A percentile compares a stretch with the other conserved stretches of the same genome.
phyloP scores from a whole-genome alignment of 2,888 invertebrate genomes.

The Trilocha varians region DNA sequence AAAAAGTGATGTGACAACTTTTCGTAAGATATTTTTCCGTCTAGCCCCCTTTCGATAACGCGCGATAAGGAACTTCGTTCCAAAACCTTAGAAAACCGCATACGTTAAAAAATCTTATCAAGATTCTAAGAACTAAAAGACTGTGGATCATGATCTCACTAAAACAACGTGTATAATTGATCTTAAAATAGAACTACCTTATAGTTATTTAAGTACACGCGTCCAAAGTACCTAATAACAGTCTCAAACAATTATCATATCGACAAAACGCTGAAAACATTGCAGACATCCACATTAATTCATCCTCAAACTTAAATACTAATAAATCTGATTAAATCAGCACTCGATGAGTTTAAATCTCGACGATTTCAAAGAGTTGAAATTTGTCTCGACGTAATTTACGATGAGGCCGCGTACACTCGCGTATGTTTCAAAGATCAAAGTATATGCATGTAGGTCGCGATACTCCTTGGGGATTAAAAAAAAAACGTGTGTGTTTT shows the following conservation, averaged over 20 bases:
- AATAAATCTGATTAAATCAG: conserved; percentile 58
- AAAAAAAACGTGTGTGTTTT: conserved; percentile 55
- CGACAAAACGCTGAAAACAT: conserved; percentile 31
- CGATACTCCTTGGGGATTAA: conserved; percentile 43
- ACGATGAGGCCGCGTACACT: conserved; percentile 30
- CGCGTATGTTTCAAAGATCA: conserved; percentile 38
- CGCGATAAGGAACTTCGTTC: too few relatives aligned
- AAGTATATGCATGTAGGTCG: conserved; percentile 54
- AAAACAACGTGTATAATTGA: too few relatives aligned
- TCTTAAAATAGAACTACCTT: too few relatives aligned
- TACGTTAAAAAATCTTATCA: too few relatives aligned
- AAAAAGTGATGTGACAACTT: too few relatives aligned
- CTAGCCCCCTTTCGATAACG: too few relatives aligned
- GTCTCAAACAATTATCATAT: not conserved
- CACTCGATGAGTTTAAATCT: conserved; percentile 34
- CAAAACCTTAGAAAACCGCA: too few relatives aligned
- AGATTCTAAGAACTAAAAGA: too few relatives aligned
- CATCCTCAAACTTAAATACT: conserved; percentile 32
- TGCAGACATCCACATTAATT: conserved; percentile 22
- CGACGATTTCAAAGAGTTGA: conserved; percentile 58
- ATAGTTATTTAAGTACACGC: too few relatives aligned
- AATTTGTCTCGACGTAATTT: conserved; percentile 69
- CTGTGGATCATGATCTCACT: too few relatives aligned
- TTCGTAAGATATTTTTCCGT: too few relatives aligned
- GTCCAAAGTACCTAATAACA: not conserved